These are phyloP conservation scores for Ctenicera cuprea DNA, from an alignment of 2,888 invertebrate genomes.

Conservation along the genomic window DNA sequence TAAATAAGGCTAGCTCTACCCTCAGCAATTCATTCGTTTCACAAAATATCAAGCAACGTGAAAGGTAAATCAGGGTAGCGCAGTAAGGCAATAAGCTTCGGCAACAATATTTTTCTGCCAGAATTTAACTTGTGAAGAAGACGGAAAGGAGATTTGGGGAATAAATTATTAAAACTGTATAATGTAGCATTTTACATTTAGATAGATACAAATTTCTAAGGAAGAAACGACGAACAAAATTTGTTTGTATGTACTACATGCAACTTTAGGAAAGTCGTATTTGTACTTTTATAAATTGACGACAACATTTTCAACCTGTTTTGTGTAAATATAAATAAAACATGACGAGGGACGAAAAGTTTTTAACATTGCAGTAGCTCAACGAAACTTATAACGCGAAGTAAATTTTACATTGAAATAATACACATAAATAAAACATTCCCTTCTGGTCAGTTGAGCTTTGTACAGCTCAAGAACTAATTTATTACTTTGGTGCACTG, in stretches of 20 bases:
- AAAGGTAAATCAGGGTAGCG: slow-evolving; percentile 24
- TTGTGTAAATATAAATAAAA: slow-evolving; percentile 22
- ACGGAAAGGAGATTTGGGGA: slow-evolving; percentile 30
- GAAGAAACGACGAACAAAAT: background rate
- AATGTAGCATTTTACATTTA: slow-evolving; percentile 26
- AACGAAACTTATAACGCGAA: slow-evolving; percentile 16
- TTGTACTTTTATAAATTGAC: slow-evolving; percentile 13
- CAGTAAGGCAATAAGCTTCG: slow-evolving; percentile 26
- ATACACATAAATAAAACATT: slow-evolving; percentile 45
- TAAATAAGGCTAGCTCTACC: slow-evolving; percentile 16
- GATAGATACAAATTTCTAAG: slow-evolving; percentile 11
- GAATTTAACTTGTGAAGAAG: slow-evolving; percentile 34
- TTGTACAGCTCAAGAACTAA: slow-evolving; percentile 42
- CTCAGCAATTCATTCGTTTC: slow-evolving; percentile 18
- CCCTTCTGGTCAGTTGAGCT: slow-evolving; percentile 43
- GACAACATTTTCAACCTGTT: slow-evolving; percentile 3
- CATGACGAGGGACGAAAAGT: slow-evolving; percentile 10
- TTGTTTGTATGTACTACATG: slow-evolving; percentile 14
- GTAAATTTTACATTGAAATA: slow-evolving; percentile 35
- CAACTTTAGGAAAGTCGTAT: background rate
- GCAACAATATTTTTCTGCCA: slow-evolving; percentile 28
- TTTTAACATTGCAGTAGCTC: slow-evolving; percentile 9
- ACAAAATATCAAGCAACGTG: slow-evolving; percentile 27
- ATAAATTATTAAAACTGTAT: slow-evolving; percentile 31
- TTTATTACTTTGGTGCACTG: slow-evolving; percentile 41